These are phyloP conservation scores for Varecia variegata DNA, from an alignment of 2,797 vertebrate species.

Conservation along the genomic window DNA sequence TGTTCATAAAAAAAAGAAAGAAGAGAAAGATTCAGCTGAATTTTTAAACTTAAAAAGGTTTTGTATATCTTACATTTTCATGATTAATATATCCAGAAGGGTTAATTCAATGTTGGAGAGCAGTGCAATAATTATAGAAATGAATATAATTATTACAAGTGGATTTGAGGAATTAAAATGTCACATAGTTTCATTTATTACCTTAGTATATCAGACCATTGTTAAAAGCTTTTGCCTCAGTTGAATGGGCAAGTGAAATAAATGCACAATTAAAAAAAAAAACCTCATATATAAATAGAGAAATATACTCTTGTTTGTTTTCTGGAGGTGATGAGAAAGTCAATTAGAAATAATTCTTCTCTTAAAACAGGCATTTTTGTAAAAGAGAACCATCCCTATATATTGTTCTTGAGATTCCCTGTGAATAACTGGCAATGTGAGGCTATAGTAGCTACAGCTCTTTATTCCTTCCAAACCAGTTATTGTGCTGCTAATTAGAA, in stretches of 20 bases:
- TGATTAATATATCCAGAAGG: conserved; percentile 68
- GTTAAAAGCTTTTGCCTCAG: conserved; percentile 65
- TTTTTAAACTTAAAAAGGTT: conserved; percentile 41
- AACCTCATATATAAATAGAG: background rate
- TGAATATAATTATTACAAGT: conserved; percentile 69
- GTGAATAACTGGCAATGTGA: conserved; percentile 61
- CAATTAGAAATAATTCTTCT: conserved; percentile 56
- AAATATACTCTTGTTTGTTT: conserved; percentile 49
- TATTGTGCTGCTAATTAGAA: conserved; percentile 76
- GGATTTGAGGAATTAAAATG: conserved; percentile 72
- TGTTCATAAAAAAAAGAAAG: background rate
- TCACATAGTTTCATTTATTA: conserved; percentile 73
- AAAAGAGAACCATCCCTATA: conserved; percentile 44
- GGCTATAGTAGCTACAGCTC: conserved; percentile 40
- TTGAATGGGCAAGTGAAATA: conserved; percentile 57
- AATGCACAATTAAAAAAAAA: conserved; percentile 59
- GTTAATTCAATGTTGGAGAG: conserved; percentile 71
- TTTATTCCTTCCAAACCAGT: conserved; percentile 71
- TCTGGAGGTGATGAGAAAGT: background rate
- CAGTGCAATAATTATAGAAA: conserved; percentile 69
- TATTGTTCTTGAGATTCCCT: conserved; percentile 30
- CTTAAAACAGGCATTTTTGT: conserved; percentile 48
- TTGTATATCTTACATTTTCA: conserved; percentile 67
- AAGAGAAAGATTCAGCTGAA: background rate
- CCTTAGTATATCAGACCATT: conserved; percentile 38